phyloP scores from a whole-genome alignment of 2,888 invertebrate genomes.

The Hemicrepidius hirtus region DNA sequence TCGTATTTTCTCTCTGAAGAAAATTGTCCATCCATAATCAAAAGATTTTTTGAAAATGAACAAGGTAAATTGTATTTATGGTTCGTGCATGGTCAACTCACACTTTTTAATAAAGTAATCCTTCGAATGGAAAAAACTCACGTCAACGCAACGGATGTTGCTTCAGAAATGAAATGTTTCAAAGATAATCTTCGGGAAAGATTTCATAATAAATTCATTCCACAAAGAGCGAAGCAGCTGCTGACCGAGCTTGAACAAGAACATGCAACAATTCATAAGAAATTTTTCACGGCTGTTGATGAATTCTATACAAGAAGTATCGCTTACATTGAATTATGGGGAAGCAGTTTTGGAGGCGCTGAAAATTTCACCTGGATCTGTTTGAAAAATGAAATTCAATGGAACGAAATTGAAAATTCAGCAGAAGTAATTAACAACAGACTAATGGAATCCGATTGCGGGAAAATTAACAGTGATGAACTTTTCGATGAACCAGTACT shows the following conservation, averaged over 20 bases:
- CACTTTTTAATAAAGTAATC: conserved; percentile 29
- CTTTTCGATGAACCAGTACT: not conserved
- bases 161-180: no score
- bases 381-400: no score
- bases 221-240: no score
- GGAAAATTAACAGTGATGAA: not conserved
- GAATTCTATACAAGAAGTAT: no score
- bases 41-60: not conserved
- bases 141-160: not conserved
- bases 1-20: not conserved
- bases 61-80: conserved; percentile 21
- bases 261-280: no score
- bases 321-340: no score
- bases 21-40: conserved; percentile 4
- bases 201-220: no score
- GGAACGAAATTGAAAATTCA: not conserved
- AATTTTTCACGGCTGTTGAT: no score
- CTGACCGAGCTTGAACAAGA: no score
- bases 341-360: no score
- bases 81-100: conserved; percentile 38
- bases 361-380: no score
- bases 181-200: no score
- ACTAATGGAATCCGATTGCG: not conserved
- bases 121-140: conserved; percentile 15
- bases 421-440: not conserved